Evolutionary conservation across 2,888 invertebrate species (phyloP).

Genomic region (Acanthosepion esculentum): DNA sequence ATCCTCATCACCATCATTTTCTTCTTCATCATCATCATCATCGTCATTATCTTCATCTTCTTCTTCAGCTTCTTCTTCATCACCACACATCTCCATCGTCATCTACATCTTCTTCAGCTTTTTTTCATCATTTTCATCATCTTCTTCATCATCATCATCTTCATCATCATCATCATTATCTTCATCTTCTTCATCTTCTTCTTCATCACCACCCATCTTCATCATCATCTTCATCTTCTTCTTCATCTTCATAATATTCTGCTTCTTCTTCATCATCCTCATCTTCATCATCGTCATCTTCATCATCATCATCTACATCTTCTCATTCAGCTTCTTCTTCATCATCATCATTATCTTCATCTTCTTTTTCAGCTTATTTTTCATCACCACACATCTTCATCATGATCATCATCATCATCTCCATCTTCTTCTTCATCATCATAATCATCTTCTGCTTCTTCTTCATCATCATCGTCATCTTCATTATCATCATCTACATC

Average conservation of each 20-base stretch:
- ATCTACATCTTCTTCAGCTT: too few species aligned
- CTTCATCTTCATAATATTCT: neutral
- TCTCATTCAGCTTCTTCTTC: neutral
- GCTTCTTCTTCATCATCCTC: too few species aligned
- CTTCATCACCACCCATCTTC: neutral
- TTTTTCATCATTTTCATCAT: neutral
- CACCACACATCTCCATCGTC: too few species aligned
- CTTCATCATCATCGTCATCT: too few species aligned
- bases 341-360: too few species aligned
- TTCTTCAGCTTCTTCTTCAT: neutral
- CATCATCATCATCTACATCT: too few species aligned
- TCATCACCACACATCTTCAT: too few species aligned
- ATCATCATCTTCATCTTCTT: too few species aligned
- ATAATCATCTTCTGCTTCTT: too few species aligned
- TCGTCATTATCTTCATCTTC: slow-evolving; percentile 38
- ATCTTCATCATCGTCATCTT: too few species aligned
- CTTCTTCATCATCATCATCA: slow-evolving; percentile 36
- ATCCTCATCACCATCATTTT: neutral
- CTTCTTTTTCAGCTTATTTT: too few species aligned
- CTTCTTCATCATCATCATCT: neutral
- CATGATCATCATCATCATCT: too few species aligned
- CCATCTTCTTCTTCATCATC: neutral
- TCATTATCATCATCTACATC: slow-evolving; percentile 41
- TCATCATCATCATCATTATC: neutral
- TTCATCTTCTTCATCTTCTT: slow-evolving; percentile 1